Evolutionary conservation across 2,113 vertebrate species (phyloP), one percentile per base, ranked within the genome.

Genomic region (Epinephelus cyanopodus): DNA sequence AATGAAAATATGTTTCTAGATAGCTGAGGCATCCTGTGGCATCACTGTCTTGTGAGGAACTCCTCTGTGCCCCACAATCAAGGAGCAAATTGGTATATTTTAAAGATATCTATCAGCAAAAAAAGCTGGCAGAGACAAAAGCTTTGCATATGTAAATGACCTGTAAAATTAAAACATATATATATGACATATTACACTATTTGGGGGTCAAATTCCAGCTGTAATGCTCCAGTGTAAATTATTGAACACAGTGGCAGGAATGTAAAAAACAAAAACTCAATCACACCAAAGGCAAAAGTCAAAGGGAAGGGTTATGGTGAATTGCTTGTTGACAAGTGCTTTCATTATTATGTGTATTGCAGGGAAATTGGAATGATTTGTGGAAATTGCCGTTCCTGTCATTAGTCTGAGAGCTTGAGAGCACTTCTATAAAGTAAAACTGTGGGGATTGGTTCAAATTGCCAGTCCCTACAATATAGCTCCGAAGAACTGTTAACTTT

Each of bases 371-470:
- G 58, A 74, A 68, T 76, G 54, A 85, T 75, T 81, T 56, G 56
- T 74, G 42, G 23, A 84, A 89, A 89, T 81, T 78, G 77, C 74
- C 37, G 52, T 53, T 60, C 37, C 58, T 81, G 64, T 67, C 68
- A 78, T 81, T 86, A 75, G 52, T 74, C 23, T 71, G 50, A 82
- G 61, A 63, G 70, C 23, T 58, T 70, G 60, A 75, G 48, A 71
- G 79, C 75, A 72, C 61, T 83, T 79, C 29, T 21, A 23, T 48
- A 11, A 53, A 63, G 62, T 64, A 45, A 58, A 84, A 83, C 54
- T 12, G n/a, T 27, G 6, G 23, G 17, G 15, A 77, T 73, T 68
- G 62, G 45, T 61, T 69, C 21, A 74, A 77, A 87, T 78, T 77
- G 52, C 48, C 73, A 45, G 57, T 66, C 48, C 29, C 66, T 61